Percentiles rank a stretch among this genome's conserved stretches.
phyloP scores from a whole-genome alignment of 1,140 invertebrate genomes.

The Bombus superbus region DNA sequence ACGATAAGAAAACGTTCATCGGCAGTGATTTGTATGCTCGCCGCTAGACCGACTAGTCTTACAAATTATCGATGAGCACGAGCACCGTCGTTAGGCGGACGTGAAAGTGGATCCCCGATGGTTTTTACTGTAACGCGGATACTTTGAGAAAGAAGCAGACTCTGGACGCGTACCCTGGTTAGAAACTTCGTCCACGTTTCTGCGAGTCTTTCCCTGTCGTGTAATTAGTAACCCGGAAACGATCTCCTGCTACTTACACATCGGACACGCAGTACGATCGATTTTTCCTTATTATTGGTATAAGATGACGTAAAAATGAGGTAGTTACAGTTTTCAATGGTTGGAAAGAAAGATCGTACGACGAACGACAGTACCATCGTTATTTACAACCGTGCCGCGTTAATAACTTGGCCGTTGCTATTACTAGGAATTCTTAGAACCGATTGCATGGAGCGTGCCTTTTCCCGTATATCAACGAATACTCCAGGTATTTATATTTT shows the following conservation, averaged over 20 bases:
- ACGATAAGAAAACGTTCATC: slow-evolving; percentile 30
- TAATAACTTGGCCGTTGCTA: not conserved
- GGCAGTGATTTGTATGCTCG: slow-evolving; percentile 39
- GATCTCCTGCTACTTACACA: not conserved
- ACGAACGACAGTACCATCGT: not conserved
- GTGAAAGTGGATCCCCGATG: slow-evolving; percentile 37
- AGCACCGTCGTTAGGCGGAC: slow-evolving; percentile 28
- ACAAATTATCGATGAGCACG: slow-evolving; percentile 42
- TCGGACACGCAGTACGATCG: not conserved
- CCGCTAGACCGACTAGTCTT: slow-evolving; percentile 10
- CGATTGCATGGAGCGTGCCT: not conserved
- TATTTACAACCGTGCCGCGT: not conserved
- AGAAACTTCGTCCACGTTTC: slow-evolving; percentile 8
- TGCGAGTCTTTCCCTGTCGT: not conserved
- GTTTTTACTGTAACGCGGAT: slow-evolving; percentile 11
- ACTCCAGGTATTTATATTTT: not conserved
- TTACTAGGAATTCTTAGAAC: not conserved
- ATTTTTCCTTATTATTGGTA: not conserved
- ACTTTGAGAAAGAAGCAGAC: slow-evolving; percentile 11
- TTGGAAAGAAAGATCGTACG: not conserved
- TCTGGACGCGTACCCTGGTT: not conserved
- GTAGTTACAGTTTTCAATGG: not conserved
- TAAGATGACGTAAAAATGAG: not conserved
- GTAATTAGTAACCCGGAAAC: not conserved
- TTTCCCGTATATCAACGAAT: not conserved